Evolutionary conservation across 2,888 invertebrate species (phyloP).

Genomic region (Polydrusus tereticollis): DNA sequence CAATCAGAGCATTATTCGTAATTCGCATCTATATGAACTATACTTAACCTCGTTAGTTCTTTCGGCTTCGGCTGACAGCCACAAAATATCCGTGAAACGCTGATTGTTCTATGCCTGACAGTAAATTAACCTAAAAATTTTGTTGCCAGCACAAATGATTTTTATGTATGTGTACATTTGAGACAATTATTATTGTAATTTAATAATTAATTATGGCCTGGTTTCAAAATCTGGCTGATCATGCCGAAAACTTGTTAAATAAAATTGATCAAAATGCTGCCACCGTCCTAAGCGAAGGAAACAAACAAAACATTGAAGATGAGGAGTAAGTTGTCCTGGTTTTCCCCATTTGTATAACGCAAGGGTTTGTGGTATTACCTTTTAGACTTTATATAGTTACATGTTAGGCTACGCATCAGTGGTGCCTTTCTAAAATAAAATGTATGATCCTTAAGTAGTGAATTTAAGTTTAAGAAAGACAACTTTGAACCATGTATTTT

Average conservation of each 20-base stretch:
- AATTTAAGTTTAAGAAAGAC: too few relatives aligned
- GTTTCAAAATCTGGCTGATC: conserved; percentile 79
- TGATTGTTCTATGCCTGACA: too few relatives aligned
- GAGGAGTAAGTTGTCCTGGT: conserved; percentile 26
- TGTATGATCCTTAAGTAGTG: too few relatives aligned
- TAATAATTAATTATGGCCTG: conserved; percentile 72
- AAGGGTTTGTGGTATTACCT: neutral
- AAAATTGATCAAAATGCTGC: conserved; percentile 83
- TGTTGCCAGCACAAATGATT: conserved; percentile 16
- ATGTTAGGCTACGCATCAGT: too few relatives aligned
- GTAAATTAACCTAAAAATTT: conserved; percentile 9
- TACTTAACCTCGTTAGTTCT: too few relatives aligned
- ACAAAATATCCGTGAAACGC: too few relatives aligned
- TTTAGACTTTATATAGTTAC: too few relatives aligned
- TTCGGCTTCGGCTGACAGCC: too few relatives aligned
- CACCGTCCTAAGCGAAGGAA: conserved; percentile 68
- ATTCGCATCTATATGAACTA: too few relatives aligned
- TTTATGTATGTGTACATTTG: neutral
- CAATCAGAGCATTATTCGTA: too few relatives aligned
- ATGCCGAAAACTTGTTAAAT: conserved; percentile 80
- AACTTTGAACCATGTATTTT: too few relatives aligned
- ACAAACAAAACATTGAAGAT: conserved; percentile 33
- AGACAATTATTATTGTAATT: neutral
- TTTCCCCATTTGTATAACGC: neutral
- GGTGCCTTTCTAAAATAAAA: too few relatives aligned